These are phyloP conservation scores for Cynodonichthys magdalenae DNA, from an alignment of 2,797 vertebrate species.

Conservation along the genomic window DNA sequence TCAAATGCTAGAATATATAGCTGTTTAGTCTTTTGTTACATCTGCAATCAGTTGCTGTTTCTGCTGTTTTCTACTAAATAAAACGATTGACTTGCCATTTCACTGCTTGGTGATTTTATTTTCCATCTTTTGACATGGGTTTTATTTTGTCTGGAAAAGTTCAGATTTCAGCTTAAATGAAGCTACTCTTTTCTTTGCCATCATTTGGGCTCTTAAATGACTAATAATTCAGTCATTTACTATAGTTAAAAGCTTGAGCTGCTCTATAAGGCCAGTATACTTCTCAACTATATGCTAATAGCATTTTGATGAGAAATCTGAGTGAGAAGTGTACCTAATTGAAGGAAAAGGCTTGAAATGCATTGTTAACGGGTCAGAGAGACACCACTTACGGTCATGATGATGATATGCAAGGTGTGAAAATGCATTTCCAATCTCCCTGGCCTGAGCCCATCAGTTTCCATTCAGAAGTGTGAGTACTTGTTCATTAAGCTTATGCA, in stretches of 20 bases:
- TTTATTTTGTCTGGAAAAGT: too few relatives aligned
- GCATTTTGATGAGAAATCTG: slow-evolving; percentile 68
- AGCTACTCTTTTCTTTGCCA: slow-evolving; percentile 6
- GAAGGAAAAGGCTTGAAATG: slow-evolving; percentile 81
- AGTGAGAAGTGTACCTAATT: slow-evolving; percentile 77
- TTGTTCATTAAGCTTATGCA: slow-evolving; percentile 82
- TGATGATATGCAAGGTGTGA: slow-evolving; percentile 80
- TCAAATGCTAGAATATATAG: too few relatives aligned
- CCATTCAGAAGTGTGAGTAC: slow-evolving; percentile 77
- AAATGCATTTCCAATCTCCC: slow-evolving; percentile 79
- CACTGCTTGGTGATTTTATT: too few relatives aligned
- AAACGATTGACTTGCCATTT: too few relatives aligned
- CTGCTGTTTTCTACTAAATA: too few relatives aligned
- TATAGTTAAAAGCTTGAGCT: slow-evolving; percentile 33
- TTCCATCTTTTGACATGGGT: too few relatives aligned
- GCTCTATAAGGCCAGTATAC: slow-evolving; percentile 35
- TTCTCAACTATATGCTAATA: slow-evolving; percentile 62
- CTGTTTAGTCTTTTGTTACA: too few relatives aligned
- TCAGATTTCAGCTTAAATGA: background rate
- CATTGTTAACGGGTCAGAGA: slow-evolving; percentile 81
- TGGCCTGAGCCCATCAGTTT: slow-evolving; percentile 76
- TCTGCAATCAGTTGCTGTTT: too few relatives aligned
- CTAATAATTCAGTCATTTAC: slow-evolving; percentile 45
- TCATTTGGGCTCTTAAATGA: slow-evolving; percentile 37
- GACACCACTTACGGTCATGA: slow-evolving; percentile 74